Evolutionary conservation across 2,888 invertebrate species (phyloP).

Genomic region (Hypsopygia costalis): DNA sequence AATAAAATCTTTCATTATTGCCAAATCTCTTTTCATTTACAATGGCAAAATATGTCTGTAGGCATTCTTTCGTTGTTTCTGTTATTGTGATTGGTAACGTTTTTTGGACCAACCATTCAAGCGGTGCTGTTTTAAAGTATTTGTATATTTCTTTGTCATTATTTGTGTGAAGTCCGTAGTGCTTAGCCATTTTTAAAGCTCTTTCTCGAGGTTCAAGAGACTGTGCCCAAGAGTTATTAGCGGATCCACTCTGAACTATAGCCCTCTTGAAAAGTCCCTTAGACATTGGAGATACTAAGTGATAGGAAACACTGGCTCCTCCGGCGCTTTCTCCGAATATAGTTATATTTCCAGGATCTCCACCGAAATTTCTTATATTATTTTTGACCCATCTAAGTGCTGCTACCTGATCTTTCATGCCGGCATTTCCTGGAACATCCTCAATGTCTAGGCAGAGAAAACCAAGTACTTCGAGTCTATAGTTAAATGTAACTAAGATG

Average conservation of each 20-base stretch:
- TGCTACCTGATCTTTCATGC: conserved; percentile 46
- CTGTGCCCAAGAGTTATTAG: conserved; percentile 76
- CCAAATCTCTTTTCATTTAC: conserved; percentile 30
- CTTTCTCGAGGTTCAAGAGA: conserved; percentile 65
- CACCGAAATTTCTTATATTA: conserved; percentile 40
- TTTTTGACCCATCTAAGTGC: conserved; percentile 41
- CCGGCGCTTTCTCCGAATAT: conserved; percentile 51
- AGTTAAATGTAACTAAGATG: conserved; percentile 41
- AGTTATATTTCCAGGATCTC: conserved; percentile 41
- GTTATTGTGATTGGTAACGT: conserved; percentile 16
- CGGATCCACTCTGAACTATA: conserved; percentile 84
- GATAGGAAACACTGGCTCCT: conserved; percentile 33
- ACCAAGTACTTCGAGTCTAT: conserved; percentile 39
- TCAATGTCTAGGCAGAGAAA: conserved; percentile 38
- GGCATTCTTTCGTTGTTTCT: conserved; percentile 13
- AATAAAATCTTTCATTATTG: conserved; percentile 28
- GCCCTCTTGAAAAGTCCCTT: conserved; percentile 50
- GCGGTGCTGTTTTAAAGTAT: conserved; percentile 26
- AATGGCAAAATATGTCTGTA: conserved; percentile 20
- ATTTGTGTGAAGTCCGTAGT: conserved; percentile 26
- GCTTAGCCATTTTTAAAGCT: conserved; percentile 28
- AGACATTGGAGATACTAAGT: conserved; percentile 50
- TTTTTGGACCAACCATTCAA: conserved; percentile 18
- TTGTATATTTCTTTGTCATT: conserved; percentile 26
- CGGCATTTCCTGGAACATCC: conserved; percentile 47